Evolutionary conservation across 2,797 vertebrate species (phyloP), one percentile per base, ranked within the genome.

Genomic region (Phataginus tricuspis): DNA sequence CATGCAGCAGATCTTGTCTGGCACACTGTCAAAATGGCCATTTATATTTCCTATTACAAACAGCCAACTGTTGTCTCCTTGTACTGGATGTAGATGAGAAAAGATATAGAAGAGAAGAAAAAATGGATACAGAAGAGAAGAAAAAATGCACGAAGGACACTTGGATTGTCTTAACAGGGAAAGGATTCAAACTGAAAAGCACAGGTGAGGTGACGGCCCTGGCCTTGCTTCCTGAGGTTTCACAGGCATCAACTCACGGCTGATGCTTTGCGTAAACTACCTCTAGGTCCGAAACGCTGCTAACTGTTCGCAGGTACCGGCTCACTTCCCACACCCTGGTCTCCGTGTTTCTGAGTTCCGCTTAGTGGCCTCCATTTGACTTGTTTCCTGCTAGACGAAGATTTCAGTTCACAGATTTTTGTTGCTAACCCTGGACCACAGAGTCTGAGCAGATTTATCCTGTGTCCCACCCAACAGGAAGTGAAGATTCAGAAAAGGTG

Each of bases 1-100:
- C 88, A 59, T 82, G 7, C 59, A 55, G 84, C 53, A 68, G 83
- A 82, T n/a, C 19, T 92, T 69, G 19, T 66, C 95, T 95, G 96
- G 96, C 79, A 86, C 27, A n/a, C 14, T 86, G 89, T 78, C 86
- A 94, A 94, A 89, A 84, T 69, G 91, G 78, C 45, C 93, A 90
- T 92, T 86, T 96, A 55, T 63, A 95, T 86, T 80, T 92, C 86
- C 82, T 68, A 90, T n/a, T 37, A 79, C 42, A 83, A 95, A 77
- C 18, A 90, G 66, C 63, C 57, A 84, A 80, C 25, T 87, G 45
- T 16, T 91, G 14, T 92, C 55, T 78, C 72, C 85, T 90, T 87
- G 59, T 34, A 59, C 8, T 29, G 7, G 37, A 42, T 71, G 72
- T 10, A 45, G 45, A 27, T 39, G 49, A 45, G 45, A 45, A 45